Percentiles rank a stretch among this genome's conserved stretches.
Evolutionary conservation across 1,140 invertebrate species (phyloP).

Genomic region (Brachionus rubens): DNA sequence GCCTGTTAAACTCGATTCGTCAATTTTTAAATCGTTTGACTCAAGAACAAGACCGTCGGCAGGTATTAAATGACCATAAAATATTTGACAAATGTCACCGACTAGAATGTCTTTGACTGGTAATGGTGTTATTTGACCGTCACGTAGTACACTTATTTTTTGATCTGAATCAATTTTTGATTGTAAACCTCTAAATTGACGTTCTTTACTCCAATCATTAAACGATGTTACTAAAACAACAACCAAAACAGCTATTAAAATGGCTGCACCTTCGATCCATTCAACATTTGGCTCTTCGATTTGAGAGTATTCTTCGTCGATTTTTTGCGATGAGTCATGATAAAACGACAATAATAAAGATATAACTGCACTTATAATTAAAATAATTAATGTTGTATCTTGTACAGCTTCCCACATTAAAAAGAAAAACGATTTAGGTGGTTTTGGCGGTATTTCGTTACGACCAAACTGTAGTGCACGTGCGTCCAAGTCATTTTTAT

Average conservation of each 20-base stretch:
- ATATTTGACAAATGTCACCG: slow-evolving; percentile 89
- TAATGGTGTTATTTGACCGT: slow-evolving; percentile 84
- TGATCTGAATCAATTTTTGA: slow-evolving; percentile 97
- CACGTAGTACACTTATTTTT: slow-evolving; percentile 92
- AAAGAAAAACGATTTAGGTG: slow-evolving; percentile 95
- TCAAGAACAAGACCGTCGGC: slow-evolving; percentile 96
- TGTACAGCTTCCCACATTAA: slow-evolving; percentile 99
- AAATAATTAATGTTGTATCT: slow-evolving; percentile 95
- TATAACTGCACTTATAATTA: slow-evolving; percentile 59
- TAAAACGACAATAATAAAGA: slow-evolving; percentile 60
- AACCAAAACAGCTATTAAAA: slow-evolving; percentile 93
- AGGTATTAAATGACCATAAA: slow-evolving; percentile 81
- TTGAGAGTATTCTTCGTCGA: not conserved
- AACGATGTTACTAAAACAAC: slow-evolving; percentile 97
- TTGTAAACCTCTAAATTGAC: slow-evolving; percentile 93
- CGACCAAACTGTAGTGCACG: slow-evolving; percentile 90
- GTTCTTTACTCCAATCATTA: slow-evolving; percentile 98
- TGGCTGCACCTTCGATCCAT: slow-evolving; percentile 96
- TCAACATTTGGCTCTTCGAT: slow-evolving; percentile 15
- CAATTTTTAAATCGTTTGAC: slow-evolving; percentile 96
- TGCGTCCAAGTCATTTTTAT: slow-evolving; percentile 81
- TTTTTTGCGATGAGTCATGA: slow-evolving; percentile 12
- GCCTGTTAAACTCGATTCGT: slow-evolving; percentile 96
- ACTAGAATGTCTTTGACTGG: slow-evolving; percentile 94
- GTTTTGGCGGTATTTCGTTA: slow-evolving; percentile 96